Percentiles rank a stretch among this genome's conserved stretches.
Evolutionary conservation across 2,797 vertebrate genomes (phyloP).

Genomic region (Glyptemys insculpta): DNA sequence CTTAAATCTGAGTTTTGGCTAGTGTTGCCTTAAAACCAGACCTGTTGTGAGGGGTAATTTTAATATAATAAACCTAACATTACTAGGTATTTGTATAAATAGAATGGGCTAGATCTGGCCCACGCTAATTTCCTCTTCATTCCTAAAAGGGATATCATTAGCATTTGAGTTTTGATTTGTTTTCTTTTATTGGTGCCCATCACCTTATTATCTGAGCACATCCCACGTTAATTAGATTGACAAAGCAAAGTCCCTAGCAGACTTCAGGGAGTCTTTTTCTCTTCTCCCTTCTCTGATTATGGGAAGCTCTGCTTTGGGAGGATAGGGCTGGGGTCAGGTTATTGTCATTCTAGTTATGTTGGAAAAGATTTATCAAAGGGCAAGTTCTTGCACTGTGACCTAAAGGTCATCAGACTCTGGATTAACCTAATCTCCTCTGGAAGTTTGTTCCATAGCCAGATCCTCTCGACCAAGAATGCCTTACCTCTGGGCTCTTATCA

Average conservation of each 20-base stretch:
- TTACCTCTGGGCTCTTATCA: slow-evolving; percentile 38
- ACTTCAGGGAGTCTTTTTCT: slow-evolving; percentile 54
- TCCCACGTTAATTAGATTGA: slow-evolving; percentile 40
- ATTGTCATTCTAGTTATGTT: slow-evolving; percentile 63
- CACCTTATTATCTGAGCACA: background rate
- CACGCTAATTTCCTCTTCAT: slow-evolving; percentile 46
- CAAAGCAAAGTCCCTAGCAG: slow-evolving; percentile 12
- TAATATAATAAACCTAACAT: background rate
- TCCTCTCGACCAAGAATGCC: slow-evolving; percentile 39
- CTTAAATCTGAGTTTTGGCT: slow-evolving; percentile 20
- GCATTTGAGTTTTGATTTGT: slow-evolving; percentile 27
- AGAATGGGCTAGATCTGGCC: slow-evolving; percentile 25
- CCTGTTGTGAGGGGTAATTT: background rate
- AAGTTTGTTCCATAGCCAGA: slow-evolving; percentile 44
- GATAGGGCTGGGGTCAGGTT: slow-evolving; percentile 46
- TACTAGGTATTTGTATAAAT: background rate
- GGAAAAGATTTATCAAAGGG: slow-evolving; percentile 63
- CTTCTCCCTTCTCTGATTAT: background rate
- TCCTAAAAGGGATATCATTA: slow-evolving; percentile 29
- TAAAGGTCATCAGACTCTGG: slow-evolving; percentile 62
- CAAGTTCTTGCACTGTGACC: slow-evolving; percentile 69
- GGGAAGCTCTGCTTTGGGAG: slow-evolving; percentile 20
- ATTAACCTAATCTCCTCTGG: slow-evolving; percentile 65
- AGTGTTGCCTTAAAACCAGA: background rate
- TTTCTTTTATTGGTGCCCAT: slow-evolving; percentile 47